A percentile compares a stretch with the other conserved stretches of the same genome.
Evolutionary conservation across 2,888 invertebrate species (phyloP).

Genomic region (Malachius bipustulatus): DNA sequence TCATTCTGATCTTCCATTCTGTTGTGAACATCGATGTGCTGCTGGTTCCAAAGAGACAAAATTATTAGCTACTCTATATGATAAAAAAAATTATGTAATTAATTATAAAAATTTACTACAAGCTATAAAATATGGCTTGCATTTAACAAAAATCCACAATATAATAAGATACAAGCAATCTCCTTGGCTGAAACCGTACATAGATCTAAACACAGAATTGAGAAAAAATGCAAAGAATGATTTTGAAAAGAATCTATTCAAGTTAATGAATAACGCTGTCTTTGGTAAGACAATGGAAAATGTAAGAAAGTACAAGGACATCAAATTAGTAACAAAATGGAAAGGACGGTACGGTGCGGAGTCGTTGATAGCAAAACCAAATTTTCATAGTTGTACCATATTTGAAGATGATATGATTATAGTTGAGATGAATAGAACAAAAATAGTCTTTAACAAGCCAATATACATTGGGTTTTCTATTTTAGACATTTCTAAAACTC

Average conservation of each 20-base stretch:
- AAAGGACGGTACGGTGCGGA: conserved; percentile 14
- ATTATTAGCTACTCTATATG: conserved; percentile 9
- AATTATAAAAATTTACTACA: conserved; percentile 6
- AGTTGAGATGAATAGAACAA: conserved; percentile 15
- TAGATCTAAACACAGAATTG: conserved; percentile 15
- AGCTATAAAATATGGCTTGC: conserved; percentile 4
- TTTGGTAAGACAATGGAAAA: conserved; percentile 19
- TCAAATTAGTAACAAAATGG: conserved; percentile 15
- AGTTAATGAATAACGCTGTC: conserved; percentile 17
- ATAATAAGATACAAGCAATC: not conserved
- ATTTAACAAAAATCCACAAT: conserved; percentile 5
- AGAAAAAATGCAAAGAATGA: conserved; percentile 14
- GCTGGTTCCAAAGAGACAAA: conserved; percentile 1
- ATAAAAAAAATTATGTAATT: conserved; percentile 8
- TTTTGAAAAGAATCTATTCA: conserved; percentile 17
- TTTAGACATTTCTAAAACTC: conserved; percentile 20
- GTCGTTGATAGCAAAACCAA: conserved; percentile 14
- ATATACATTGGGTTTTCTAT: conserved; percentile 19
- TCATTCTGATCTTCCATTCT: not conserved
- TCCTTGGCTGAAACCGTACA: conserved; percentile 18
- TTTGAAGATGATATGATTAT: conserved; percentile 14
- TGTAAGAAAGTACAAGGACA: too few relatives aligned
- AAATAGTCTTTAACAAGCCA: conserved; percentile 19
- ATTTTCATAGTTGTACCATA: conserved; percentile 17
- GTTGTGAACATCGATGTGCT: not conserved